A percentile compares a stretch with the other conserved stretches of the same genome.
phyloP scores from a whole-genome alignment of 2,113 vertebrate genomes.

The Macrotis lagotis region DNA sequence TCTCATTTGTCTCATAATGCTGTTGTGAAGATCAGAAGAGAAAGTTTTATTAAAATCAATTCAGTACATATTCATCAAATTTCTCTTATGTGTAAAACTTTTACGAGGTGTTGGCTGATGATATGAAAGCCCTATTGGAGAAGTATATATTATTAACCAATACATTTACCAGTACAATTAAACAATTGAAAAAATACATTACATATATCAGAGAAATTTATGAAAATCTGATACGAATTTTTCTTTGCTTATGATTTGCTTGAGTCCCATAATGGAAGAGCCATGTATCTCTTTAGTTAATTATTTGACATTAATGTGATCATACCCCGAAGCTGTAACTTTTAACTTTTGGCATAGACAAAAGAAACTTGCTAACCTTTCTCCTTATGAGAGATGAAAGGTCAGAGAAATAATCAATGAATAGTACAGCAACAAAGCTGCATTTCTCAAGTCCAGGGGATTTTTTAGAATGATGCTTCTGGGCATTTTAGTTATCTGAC shows the following conservation, averaged over 20 bases:
- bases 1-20: neutral
- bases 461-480: neutral
- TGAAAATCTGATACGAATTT: neutral
- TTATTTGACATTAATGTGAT: neutral
- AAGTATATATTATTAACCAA: neutral
- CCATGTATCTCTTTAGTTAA: neutral
- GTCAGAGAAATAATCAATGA: neutral
- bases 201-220: neutral
- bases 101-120: neutral
- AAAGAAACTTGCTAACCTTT: neutral
- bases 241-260: conserved; percentile 39
- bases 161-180: no score
- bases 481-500: neutral
- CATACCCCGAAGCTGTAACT: neutral
- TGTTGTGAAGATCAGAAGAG: neutral
- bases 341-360: neutral
- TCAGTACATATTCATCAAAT: neutral
- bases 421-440: neutral
- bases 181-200: neutral
- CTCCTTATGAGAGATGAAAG: neutral
- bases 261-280: neutral
- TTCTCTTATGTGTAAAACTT: neutral
- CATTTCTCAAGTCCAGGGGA: neutral
- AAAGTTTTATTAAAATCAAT: neutral
- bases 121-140: neutral